Conservation (phyloP, 2,113 vertebrate species). For the Actenoides lindsayi region DNA sequence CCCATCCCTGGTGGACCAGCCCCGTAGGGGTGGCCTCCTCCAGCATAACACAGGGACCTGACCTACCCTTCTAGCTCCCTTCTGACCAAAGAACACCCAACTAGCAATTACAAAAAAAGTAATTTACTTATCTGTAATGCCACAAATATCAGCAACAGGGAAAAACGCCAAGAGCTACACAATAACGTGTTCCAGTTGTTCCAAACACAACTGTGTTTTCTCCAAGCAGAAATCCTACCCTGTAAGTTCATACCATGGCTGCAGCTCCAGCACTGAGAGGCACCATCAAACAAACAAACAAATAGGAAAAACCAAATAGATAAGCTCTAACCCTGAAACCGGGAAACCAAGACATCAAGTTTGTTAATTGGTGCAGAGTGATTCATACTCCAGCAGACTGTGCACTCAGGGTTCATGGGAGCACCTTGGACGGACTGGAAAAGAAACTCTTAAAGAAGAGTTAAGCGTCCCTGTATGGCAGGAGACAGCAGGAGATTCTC, state of each 20-base stretch:
- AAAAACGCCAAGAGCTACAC: not conserved
- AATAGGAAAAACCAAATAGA: not conserved
- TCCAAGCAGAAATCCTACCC: not conserved
- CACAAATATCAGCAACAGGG: not conserved
- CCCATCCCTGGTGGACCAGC: not conserved
- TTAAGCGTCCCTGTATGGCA: not conserved
- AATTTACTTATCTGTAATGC: not conserved
- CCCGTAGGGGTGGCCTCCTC: not conserved
- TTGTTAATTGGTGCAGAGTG: fast-evolving
- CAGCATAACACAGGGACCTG: not conserved
- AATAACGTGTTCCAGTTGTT: not conserved
- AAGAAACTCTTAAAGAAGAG: not conserved
- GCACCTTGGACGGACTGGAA: not conserved
- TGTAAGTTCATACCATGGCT: not conserved
- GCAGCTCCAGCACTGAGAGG: not conserved
- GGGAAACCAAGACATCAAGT: not conserved
- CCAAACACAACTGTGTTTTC: not conserved
- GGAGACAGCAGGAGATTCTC: not conserved
- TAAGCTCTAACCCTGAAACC: not conserved
- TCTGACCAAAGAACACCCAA: not conserved
- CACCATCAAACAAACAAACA: not conserved
- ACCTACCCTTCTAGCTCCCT: not conserved
- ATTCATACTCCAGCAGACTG: not conserved
- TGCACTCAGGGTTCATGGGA: fast-evolving
- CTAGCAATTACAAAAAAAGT: not conserved